Evolutionary conservation across 1,140 invertebrate species (phyloP), one percentile per base, ranked within the genome.

Genomic region (Sitophilus oryzae): DNA sequence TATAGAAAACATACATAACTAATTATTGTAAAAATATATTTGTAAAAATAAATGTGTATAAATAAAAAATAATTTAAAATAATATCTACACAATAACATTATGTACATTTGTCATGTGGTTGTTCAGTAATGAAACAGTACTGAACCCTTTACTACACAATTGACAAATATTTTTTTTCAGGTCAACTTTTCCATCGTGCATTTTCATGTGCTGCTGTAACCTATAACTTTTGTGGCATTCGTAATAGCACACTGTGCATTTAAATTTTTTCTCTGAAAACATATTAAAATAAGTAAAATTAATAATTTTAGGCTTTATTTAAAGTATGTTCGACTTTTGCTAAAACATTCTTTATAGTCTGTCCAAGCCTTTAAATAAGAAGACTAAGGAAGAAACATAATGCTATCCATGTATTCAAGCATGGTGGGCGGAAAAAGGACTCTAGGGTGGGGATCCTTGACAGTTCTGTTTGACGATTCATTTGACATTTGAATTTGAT

Each of bases 171-270:
- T 58, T 44, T 0, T 37, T 8, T 46, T 57, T 49, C 1, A 40
- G 9, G 6, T 47, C 55, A 2, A 35, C 30, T 58, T 57, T 58
- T 8, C 43, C 50, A 21, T 60, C 43, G 42, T 63, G 62, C 47
- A 53, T 43, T 23, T 59, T 64, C 56, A 61, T 57, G 42, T 64
- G 62, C 42, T 64, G 59, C 37, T 61, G 56, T 40, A 64, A 43
- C n/a, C 62, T 34, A 30, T 64, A 64, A 8, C 40, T 48, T 36
- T 52, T 64, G 36, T 59, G 57, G 21, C 59, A 61, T 19, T 58
- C 46, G 36, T 64, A 64, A 6, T 49, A 45, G 38, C 62, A 64
- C 16, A 49, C 30, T 9, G 25, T 15, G 34, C 62, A 64, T 40
- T 61, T 48, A 42, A 64, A 64, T 36, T 58, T 61, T 43, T 61